phyloP scores from a whole-genome alignment of 2,888 invertebrate species.

The Drosophila nigritarsus region DNA sequence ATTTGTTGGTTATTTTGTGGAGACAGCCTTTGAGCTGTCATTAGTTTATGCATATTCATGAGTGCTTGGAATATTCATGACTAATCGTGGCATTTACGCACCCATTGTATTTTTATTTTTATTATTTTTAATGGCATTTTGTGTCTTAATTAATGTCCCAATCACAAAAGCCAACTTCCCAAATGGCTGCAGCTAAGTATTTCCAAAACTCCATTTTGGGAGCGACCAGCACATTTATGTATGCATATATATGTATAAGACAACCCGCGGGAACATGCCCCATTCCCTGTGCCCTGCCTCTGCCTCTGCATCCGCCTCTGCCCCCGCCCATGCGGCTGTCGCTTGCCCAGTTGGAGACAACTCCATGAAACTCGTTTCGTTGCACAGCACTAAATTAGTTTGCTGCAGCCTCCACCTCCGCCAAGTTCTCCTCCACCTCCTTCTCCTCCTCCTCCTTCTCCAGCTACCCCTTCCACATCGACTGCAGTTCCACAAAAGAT shows the following conservation, averaged over 20 bases:
- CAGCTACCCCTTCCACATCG: not conserved
- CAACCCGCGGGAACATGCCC: not conserved
- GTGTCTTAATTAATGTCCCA: conserved; percentile 80
- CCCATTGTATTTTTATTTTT: conserved; percentile 22
- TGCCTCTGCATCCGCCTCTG: not conserved
- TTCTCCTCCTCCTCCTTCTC: not conserved
- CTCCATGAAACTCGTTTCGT: conserved; percentile 71
- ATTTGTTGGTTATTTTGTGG: not conserved
- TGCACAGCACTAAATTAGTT: conserved; percentile 76
- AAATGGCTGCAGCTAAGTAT: conserved; percentile 35
- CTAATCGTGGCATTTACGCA: conserved; percentile 34
- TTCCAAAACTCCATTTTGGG: conserved; percentile 69
- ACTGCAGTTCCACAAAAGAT: conserved; percentile 44
- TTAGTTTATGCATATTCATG: conserved; percentile 64
- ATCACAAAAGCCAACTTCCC: conserved; percentile 46
- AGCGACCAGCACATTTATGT: conserved; percentile 28
- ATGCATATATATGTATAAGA: conserved; percentile 39
- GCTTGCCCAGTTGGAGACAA: conserved; percentile 26
- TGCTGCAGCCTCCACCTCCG: conserved; percentile 42
- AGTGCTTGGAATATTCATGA: conserved; percentile 48
- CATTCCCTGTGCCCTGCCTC: not conserved
- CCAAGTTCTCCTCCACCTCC: conserved; percentile 4
- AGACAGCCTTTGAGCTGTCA: conserved; percentile 59
- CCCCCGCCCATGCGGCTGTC: not conserved
- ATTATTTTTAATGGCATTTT: conserved; percentile 61